phyloP scores from a whole-genome alignment of 1,140 invertebrate genomes.

The Cylas formicarius region DNA sequence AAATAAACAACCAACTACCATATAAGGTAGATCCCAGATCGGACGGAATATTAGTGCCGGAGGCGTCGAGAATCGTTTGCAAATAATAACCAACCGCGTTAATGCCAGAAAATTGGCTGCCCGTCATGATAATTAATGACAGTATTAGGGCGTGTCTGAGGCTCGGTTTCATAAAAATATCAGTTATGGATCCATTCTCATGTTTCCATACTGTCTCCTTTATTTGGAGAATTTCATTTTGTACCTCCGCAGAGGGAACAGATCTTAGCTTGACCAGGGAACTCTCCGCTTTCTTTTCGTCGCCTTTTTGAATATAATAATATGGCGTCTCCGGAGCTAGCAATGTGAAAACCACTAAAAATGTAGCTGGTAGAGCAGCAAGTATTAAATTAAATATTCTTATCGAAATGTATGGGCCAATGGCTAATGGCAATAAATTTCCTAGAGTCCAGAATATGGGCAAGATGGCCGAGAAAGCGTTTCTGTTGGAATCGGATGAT shows the following conservation, averaged over 20 bases:
- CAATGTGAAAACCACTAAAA: conserved; percentile 46
- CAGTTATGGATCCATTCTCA: conserved; percentile 44
- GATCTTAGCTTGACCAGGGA: conserved; percentile 57
- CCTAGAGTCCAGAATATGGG: conserved; percentile 22
- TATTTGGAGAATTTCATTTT: conserved; percentile 52
- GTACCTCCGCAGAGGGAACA: conserved; percentile 40
- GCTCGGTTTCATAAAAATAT: conserved; percentile 46
- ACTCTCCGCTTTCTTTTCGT: conserved; percentile 51
- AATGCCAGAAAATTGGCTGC: conserved; percentile 78
- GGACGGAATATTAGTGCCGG: conserved; percentile 50
- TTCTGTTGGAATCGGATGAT: conserved; percentile 32
- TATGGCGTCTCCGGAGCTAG: conserved; percentile 66
- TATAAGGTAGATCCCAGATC: conserved; percentile 62
- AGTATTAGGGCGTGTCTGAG: conserved; percentile 65
- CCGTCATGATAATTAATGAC: conserved; percentile 69
- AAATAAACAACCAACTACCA: conserved; percentile 58
- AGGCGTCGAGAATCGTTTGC: conserved; percentile 59
- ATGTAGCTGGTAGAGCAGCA: conserved; percentile 43
- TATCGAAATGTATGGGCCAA: conserved; percentile 54
- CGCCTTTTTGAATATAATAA: conserved; percentile 52
- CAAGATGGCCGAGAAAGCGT: conserved; percentile 13
- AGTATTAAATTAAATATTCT: conserved; percentile 45
- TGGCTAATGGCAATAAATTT: conserved; percentile 43
- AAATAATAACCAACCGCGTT: conserved; percentile 78
- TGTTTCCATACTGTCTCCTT: conserved; percentile 17